These are phyloP conservation scores for Gila orcuttii DNA, from an alignment of 2,113 vertebrate genomes.

Conservation along the genomic window DNA sequence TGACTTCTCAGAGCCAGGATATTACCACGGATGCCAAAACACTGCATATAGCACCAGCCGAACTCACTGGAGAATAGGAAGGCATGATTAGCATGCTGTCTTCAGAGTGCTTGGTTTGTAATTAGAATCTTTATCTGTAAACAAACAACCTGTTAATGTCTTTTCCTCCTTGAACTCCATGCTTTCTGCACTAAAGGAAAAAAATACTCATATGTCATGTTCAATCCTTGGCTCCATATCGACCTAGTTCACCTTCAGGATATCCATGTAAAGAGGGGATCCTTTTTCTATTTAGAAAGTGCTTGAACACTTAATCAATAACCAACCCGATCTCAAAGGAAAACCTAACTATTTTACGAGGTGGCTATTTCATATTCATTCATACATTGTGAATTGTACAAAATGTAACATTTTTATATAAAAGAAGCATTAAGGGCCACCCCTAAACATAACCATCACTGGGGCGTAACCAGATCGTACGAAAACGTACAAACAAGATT, in stretches of 20 bases:
- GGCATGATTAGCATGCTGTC: constrained; percentile 50
- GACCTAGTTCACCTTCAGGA: constrained; percentile 6
- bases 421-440: background rate
- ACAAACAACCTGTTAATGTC: constrained; percentile 61
- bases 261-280: background rate
- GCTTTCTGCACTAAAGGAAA: constrained; percentile 26
- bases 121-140: constrained; percentile 59
- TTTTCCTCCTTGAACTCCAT: constrained; percentile 50
- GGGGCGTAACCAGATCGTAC: no score
- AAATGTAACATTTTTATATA: background rate
- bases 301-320: background rate
- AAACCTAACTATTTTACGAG: background rate
- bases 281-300: background rate
- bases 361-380: background rate
- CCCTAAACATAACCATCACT: no score
- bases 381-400: background rate
- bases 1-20: constrained; percentile 35
- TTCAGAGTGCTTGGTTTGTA: constrained; percentile 50
- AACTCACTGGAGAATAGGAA: constrained; percentile 41
- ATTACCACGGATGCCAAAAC: constrained; percentile 22
- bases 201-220: constrained; percentile 51
- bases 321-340: background rate
- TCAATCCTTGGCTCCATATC: constrained; percentile 39
- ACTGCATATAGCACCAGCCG: constrained; percentile 3
- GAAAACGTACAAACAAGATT: no score